Percentiles rank a stretch among this genome's conserved stretches.
These are phyloP conservation scores for Atherinomorus stipes DNA, from an alignment of 2,113 vertebrate species.

Conservation along the genomic window DNA sequence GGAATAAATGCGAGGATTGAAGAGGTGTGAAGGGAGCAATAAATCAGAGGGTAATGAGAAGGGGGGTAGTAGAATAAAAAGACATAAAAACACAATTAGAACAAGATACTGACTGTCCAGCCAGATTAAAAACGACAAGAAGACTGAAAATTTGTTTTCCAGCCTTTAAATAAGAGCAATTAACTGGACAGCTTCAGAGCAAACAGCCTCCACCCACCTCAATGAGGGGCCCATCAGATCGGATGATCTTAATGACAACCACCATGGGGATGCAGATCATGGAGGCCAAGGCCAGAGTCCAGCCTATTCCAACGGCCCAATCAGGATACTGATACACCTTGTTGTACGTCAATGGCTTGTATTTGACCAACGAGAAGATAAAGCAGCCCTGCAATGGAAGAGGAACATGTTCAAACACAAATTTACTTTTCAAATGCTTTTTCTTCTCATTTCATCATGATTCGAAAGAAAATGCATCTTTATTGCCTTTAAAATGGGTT, in stretches of 20 bases:
- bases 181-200: background rate
- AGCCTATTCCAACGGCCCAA: slow-evolving; percentile 95
- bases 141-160: too few species aligned
- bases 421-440: too few species aligned
- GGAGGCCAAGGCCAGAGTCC: slow-evolving; percentile 93
- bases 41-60: too few species aligned
- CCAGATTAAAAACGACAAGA: too few species aligned
- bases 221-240: slow-evolving; percentile 93
- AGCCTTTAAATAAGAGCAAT: background rate
- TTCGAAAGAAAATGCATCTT: too few species aligned
- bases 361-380: slow-evolving; percentile 96
- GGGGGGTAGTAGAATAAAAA: too few species aligned
- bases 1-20: background rate
- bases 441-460: too few species aligned
- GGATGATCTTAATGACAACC: slow-evolving; percentile 92
- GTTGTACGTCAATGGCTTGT: slow-evolving; percentile 97
- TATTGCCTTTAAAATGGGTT: too few species aligned
- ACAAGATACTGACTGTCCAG: too few species aligned
- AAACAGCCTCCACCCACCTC: slow-evolving; percentile 84
- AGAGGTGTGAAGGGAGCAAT: background rate
- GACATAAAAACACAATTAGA: too few species aligned
- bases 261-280: slow-evolving; percentile 98
- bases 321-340: slow-evolving; percentile 94
- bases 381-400: slow-evolving; percentile 89
- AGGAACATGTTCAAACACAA: background rate